A percentile compares a stretch with the other conserved stretches of the same genome.
These are phyloP conservation scores for Pollenia amentaria DNA, from an alignment of 2,888 invertebrate species.

Conservation along the genomic window DNA sequence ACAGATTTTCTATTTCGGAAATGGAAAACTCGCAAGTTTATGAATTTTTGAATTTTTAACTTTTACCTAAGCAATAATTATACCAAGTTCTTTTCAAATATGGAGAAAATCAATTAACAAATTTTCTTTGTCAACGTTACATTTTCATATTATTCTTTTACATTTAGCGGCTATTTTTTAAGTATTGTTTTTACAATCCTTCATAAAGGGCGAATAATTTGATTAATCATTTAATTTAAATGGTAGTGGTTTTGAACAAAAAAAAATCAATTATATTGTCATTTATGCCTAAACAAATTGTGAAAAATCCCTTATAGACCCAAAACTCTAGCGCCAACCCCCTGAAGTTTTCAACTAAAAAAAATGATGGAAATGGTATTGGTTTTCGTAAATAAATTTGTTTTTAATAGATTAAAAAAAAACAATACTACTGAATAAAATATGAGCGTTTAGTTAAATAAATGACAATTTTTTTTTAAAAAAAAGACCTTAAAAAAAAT, in stretches of 20 bases:
- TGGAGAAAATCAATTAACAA: no score
- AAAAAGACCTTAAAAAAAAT: background rate
- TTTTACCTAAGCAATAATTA: no score
- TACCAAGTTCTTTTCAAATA: no score
- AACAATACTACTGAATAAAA: conserved; percentile 54
- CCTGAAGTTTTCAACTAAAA: background rate
- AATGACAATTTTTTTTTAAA: conserved; percentile 47
- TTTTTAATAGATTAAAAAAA: conserved; percentile 39
- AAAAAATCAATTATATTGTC: conserved; percentile 56
- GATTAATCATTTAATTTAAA: conserved; percentile 40
- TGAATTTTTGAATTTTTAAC: no score
- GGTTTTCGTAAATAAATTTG: conserved; percentile 26
- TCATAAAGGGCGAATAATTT: background rate
- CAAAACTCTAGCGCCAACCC: background rate
- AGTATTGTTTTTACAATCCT: no score
- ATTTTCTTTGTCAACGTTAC: no score
- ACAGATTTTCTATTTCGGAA: no score
- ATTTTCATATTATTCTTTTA: no score
- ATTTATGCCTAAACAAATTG: conserved; percentile 35
- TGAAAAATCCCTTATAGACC: background rate
- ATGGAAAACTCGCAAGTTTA: no score
- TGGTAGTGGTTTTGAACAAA: conserved; percentile 7
- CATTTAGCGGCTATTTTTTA: no score
- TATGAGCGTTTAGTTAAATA: conserved; percentile 59
- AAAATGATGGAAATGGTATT: background rate